phyloP scores from a whole-genome alignment of 2,113 vertebrate genomes.

The Cercopithecus mona region DNA sequence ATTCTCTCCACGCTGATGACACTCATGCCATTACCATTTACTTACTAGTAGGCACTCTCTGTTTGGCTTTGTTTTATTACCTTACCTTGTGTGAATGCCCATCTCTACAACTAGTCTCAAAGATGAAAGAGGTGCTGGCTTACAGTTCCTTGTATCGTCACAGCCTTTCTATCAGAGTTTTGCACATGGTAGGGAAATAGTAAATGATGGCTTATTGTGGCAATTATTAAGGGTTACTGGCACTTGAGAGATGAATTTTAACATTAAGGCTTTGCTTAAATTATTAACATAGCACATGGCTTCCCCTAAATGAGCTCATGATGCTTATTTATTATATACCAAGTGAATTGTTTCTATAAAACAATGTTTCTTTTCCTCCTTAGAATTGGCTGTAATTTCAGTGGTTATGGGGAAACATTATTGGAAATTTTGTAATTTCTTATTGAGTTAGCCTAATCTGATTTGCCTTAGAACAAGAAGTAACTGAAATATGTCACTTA shows the following conservation, averaged over 20 bases:
- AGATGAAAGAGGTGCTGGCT: background rate
- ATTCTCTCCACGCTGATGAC: background rate
- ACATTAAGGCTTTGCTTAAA: background rate
- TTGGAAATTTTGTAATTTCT: background rate
- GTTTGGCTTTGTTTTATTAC: background rate
- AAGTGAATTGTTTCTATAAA: slow-evolving; percentile 47
- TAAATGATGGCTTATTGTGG: background rate
- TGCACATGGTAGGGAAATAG: background rate
- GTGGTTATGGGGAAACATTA: slow-evolving; percentile 8
- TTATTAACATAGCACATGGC: background rate
- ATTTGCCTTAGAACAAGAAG: slow-evolving; percentile 34
- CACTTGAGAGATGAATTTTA: slow-evolving; percentile 33
- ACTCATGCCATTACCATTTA: background rate
- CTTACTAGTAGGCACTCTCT: background rate
- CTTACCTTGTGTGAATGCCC: background rate
- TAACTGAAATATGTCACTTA: background rate
- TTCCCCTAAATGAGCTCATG: slow-evolving; percentile 32
- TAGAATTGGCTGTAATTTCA: slow-evolving; percentile 9
- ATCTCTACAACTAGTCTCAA: background rate
- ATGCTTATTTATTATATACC: slow-evolving; percentile 18
- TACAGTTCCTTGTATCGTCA: background rate
- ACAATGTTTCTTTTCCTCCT: slow-evolving; percentile 42
- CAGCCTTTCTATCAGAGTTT: background rate
- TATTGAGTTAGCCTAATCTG: slow-evolving; percentile 18
- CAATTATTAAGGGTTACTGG: background rate